These are phyloP conservation scores for Steatornis caripensis DNA, from an alignment of 2,113 vertebrate species.

Conservation along the genomic window DNA sequence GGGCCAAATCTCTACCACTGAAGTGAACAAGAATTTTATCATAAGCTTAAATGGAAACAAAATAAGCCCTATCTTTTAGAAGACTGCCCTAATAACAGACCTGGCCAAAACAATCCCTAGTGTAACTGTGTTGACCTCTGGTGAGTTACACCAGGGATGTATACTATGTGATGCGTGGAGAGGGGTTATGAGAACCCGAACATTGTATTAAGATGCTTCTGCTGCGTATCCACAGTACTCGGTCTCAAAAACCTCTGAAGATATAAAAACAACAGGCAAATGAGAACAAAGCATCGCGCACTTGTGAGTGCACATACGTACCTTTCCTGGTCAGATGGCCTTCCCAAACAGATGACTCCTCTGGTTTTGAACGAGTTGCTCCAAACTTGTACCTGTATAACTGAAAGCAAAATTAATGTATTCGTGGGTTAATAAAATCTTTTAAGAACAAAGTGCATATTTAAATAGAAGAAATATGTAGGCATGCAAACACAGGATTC, in stretches of 20 bases:
- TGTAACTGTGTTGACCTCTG: background rate
- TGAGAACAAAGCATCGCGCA: background rate
- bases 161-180: background rate
- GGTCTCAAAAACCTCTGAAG: background rate
- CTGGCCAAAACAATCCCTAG: background rate
- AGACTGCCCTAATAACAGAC: background rate
- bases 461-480: conserved; percentile 12
- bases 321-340: background rate
- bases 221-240: background rate
- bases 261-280: background rate
- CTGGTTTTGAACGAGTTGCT: background rate
- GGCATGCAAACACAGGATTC: background rate
- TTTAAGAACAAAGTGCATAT: conserved; percentile 49
- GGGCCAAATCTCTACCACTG: background rate
- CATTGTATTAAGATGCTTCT: background rate
- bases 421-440: conserved; percentile 13
- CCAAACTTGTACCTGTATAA: background rate
- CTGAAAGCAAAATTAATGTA: background rate
- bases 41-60: background rate
- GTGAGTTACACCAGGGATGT: background rate
- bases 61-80: background rate
- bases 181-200: background rate
- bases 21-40: background rate
- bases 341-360: background rate
- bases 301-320: rapidly evolving